phyloP scores from a whole-genome alignment of 2,797 vertebrate genomes.

The Gouania willdenowi region DNA sequence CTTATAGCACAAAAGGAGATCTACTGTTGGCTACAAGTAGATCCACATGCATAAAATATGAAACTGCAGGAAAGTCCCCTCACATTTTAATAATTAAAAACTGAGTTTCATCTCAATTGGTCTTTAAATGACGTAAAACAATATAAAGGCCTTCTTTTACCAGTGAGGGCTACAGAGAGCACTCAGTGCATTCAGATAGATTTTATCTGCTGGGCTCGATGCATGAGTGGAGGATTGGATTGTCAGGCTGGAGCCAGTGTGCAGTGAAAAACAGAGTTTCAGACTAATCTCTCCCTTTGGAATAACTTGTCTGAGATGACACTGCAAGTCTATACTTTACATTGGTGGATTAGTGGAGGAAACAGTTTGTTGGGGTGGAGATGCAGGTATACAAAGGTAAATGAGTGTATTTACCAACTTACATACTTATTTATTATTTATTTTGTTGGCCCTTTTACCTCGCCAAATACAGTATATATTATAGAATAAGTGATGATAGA shows the following conservation, averaged over 20 bases:
- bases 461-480: too few species aligned
- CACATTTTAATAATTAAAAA: slow-evolving; percentile 37
- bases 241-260: slow-evolving; percentile 31
- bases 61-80: slow-evolving; percentile 7
- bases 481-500: too few species aligned
- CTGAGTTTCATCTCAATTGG: slow-evolving; percentile 15
- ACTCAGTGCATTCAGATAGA: slow-evolving; percentile 42
- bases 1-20: too few species aligned
- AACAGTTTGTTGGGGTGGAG: too few species aligned
- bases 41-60: slow-evolving; percentile 3
- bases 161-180: slow-evolving; percentile 27
- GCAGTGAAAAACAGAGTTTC: slow-evolving; percentile 21
- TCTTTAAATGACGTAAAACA: slow-evolving; percentile 30
- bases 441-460: too few species aligned
- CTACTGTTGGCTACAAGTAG: too few species aligned
- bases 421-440: too few species aligned
- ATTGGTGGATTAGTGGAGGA: too few species aligned
- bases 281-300: slow-evolving; percentile 31
- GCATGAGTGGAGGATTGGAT: slow-evolving; percentile 34
- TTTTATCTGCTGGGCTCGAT: slow-evolving; percentile 11
- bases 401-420: too few species aligned
- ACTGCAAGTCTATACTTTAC: slow-evolving; percentile 33
- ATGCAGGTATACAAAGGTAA: too few species aligned
- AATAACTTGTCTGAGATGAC: slow-evolving; percentile 20
- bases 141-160: slow-evolving; percentile 38